Percentiles rank a stretch among this genome's conserved stretches.
phyloP scores from a whole-genome alignment of 2,113 vertebrate species.

The Tinamus guttatus region DNA sequence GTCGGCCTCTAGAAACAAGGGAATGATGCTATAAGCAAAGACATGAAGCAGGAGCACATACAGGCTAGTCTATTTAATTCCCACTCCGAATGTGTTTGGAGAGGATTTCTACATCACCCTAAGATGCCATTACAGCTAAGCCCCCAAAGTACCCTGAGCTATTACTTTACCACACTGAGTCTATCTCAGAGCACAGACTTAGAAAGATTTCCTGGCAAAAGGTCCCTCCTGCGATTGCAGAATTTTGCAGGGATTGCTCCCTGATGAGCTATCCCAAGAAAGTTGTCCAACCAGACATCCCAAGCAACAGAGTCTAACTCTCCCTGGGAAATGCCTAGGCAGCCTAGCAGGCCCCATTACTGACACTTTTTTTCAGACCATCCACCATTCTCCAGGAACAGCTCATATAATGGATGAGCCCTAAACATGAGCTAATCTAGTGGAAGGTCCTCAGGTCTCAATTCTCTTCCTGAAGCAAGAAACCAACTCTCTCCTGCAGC shows the following conservation, averaged over 20 bases:
- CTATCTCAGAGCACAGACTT: not conserved
- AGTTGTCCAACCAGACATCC: not conserved
- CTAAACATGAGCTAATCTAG: not conserved
- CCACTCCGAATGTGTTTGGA: not conserved
- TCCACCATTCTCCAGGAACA: not conserved
- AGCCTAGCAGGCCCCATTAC: not conserved
- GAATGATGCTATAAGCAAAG: not conserved
- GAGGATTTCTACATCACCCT: not conserved
- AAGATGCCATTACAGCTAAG: not conserved
- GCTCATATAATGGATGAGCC: not conserved
- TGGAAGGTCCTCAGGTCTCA: not conserved
- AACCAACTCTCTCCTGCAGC: not conserved
- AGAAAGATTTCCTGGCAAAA: not conserved
- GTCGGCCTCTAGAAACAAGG: conserved; percentile 82
- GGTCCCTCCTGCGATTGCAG: not conserved
- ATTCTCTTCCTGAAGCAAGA: not conserved
- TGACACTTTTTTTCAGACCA: not conserved
- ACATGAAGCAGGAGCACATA: not conserved
- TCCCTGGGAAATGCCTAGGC: not conserved
- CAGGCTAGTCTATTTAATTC: not conserved
- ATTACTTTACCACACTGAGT: not conserved
- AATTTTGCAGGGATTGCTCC: too few relatives aligned
- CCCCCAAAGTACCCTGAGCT: not conserved
- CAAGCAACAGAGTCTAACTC: not conserved
- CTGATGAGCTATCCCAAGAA: not conserved